Conservation (phyloP, 2,113 vertebrate species). For the Syngnathus typhle region DNA sequence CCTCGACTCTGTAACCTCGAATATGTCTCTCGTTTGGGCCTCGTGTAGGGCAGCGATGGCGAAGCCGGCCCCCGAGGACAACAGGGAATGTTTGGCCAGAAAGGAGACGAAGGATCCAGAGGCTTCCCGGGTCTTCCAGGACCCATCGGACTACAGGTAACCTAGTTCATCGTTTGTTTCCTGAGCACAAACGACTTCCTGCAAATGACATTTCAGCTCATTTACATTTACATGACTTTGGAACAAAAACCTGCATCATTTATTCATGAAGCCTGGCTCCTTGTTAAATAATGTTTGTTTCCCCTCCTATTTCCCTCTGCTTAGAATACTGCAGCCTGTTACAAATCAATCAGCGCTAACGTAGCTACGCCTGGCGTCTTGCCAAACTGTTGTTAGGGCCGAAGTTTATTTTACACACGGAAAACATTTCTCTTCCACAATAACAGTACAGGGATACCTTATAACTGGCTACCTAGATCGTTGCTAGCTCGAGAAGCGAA, state of each 20-base stretch:
- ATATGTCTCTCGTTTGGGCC: conserved; percentile 22
- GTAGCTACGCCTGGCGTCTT: conserved; percentile 43
- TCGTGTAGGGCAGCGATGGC: conserved; percentile 85
- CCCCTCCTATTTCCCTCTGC: conserved; percentile 30
- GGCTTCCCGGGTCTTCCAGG: conserved; percentile 94
- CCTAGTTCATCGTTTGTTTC: conserved; percentile 12
- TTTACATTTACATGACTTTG: conserved; percentile 57
- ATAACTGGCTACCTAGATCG: not conserved
- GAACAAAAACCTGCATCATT: conserved; percentile 52
- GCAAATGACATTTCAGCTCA: conserved; percentile 41
- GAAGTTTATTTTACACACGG: conserved; percentile 28
- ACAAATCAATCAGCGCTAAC: conserved; percentile 50
- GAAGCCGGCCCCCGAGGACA: conserved; percentile 92
- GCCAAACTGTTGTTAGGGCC: conserved; percentile 26
- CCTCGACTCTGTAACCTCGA: conserved; percentile 27
- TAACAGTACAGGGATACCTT: not conserved
- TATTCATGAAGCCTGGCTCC: conserved; percentile 54
- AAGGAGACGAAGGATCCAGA: conserved; percentile 93
- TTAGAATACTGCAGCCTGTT: conserved; percentile 15
- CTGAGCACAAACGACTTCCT: conserved; percentile 31
- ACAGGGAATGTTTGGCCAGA: conserved; percentile 98
- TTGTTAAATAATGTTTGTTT: conserved; percentile 37
- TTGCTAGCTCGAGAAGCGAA: not conserved
- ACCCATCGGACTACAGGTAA: conserved; percentile 88
- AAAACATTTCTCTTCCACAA: not conserved